Conservation (phyloP, 2,113 vertebrate species). For the Halcyon malimbica region DNA sequence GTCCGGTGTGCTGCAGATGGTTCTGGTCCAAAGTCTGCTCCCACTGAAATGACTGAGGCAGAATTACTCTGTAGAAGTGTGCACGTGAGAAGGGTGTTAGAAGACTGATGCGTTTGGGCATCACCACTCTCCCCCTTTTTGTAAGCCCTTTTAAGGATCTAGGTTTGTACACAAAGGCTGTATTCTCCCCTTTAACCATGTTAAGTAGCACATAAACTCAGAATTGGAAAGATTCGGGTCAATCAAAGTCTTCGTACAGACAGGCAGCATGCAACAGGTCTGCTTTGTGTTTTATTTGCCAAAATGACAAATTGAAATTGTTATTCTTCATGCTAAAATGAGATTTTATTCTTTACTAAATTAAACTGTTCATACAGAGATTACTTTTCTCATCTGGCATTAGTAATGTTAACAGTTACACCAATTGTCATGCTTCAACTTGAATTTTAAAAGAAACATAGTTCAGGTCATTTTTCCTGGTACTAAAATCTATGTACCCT, state of each 20-base stretch:
- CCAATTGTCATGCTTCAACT: neutral
- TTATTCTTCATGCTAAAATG: neutral
- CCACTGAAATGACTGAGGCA: neutral
- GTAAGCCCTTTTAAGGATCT: neutral
- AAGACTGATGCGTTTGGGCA: too few relatives aligned
- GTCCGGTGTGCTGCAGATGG: neutral
- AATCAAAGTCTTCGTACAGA: neutral
- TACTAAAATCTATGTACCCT: neutral
- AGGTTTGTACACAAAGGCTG: neutral
- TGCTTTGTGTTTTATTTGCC: neutral
- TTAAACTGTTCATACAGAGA: neutral
- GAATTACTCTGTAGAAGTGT: neutral
- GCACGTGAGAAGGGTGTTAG: neutral
- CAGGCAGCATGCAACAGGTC: neutral
- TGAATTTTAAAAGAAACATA: neutral
- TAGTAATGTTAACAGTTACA: neutral
- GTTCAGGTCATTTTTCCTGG: neutral
- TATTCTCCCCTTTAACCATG: neutral
- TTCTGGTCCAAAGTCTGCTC: neutral
- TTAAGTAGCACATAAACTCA: neutral
- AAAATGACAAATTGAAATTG: neutral
- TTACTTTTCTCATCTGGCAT: neutral
- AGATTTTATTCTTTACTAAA: neutral
- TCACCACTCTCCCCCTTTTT: neutral
- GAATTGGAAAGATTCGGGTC: neutral